Conservation (phyloP, 30 jellyfish, hydroid and myxozoan genomes). For the Euphysa ruthae region DNA sequence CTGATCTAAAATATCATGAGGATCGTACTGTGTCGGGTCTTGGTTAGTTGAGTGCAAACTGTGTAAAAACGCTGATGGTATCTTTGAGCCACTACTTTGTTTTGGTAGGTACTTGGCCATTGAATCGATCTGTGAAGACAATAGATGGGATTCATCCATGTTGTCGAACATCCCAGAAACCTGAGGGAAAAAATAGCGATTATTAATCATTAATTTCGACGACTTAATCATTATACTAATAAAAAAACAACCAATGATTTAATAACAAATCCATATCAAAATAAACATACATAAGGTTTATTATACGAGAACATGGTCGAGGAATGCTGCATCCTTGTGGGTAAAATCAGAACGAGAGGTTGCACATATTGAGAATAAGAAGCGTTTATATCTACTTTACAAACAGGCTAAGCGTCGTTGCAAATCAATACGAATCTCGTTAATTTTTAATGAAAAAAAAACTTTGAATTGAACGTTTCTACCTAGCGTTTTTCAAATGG, state of each 20-base stretch:
- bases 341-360: too few relatives aligned
- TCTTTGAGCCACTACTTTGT: conserved; percentile 55
- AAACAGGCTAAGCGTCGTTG: conserved; percentile 30
- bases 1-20: conserved; percentile 92
- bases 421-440: background rate
- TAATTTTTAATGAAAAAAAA: conserved; percentile 18
- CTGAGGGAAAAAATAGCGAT: conserved; percentile 31
- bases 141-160: conserved; percentile 79
- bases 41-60: conserved; percentile 94
- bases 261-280: too few relatives aligned
- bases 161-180: conserved; percentile 90
- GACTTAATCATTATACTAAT: too few relatives aligned
- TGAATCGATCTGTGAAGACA: conserved; percentile 79
- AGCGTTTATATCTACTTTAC: too few relatives aligned
- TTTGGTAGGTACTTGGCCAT: conserved; percentile 92
- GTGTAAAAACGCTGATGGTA: conserved; percentile 90
- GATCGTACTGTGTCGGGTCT: conserved; percentile 96
- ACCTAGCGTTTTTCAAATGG: conserved; percentile 32
- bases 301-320: too few relatives aligned
- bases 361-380: too few relatives aligned
- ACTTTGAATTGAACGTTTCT: conserved; percentile 19
- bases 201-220: too few relatives aligned
- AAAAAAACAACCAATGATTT: too few relatives aligned
- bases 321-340: too few relatives aligned
- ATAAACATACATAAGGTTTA: too few relatives aligned